These are phyloP conservation scores for Chloroclystis v-ata DNA, from an alignment of 2,888 invertebrate species.

Conservation along the genomic window DNA sequence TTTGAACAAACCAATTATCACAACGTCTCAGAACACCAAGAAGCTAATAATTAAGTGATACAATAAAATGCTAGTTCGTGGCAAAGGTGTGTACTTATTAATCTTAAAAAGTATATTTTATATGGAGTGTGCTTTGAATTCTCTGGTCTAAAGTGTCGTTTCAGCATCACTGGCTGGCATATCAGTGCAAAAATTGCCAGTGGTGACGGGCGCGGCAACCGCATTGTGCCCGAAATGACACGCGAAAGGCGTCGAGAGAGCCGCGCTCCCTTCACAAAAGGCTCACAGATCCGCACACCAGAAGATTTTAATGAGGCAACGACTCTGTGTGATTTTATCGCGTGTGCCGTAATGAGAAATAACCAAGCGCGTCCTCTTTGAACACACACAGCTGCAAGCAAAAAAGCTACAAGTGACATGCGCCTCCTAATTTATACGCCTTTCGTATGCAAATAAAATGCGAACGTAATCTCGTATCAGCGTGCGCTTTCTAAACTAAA, in stretches of 20 bases:
- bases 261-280: constrained; percentile 71
- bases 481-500: constrained; percentile 29
- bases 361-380: constrained; percentile 76
- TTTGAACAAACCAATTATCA: constrained; percentile 19
- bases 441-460: constrained; percentile 30
- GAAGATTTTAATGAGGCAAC: constrained; percentile 79
- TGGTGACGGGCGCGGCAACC: constrained; percentile 46
- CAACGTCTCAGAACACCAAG: too few species aligned
- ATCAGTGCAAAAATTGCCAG: constrained; percentile 63
- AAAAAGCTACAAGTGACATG: constrained; percentile 55
- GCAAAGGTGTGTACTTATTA: too few species aligned
- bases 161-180: constrained; percentile 36
- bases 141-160: constrained; percentile 54
- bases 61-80: too few species aligned
- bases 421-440: constrained; percentile 36
- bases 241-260: constrained; percentile 74
- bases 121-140: not conserved
- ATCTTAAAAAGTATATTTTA: too few species aligned
- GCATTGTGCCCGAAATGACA: constrained; percentile 76
- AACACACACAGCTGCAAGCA: constrained; percentile 53
- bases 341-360: constrained; percentile 76
- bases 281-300: constrained; percentile 77
- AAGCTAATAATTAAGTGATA: too few species aligned
- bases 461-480: constrained; percentile 25
- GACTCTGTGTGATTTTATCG: constrained; percentile 77